Conservation (phyloP, 2,888 invertebrate genomes). For the Ennomos erosarius region DNA sequence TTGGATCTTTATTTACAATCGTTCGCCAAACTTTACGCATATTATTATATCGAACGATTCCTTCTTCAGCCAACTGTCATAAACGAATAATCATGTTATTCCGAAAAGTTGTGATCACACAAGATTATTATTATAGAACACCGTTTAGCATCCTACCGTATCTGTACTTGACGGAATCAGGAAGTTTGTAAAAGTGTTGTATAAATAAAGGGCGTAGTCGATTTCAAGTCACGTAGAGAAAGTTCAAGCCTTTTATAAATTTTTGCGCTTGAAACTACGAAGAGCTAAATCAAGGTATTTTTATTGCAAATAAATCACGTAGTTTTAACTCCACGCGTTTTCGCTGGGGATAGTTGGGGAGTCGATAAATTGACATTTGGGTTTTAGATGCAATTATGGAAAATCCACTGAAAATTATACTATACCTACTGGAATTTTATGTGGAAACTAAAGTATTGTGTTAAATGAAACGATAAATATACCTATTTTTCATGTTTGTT, state of each 20-base stretch:
- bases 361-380: slow-evolving; percentile 23
- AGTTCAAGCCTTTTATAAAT: slow-evolving; percentile 16
- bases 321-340: slow-evolving; percentile 15
- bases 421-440: no score
- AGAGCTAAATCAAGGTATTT: slow-evolving; percentile 23
- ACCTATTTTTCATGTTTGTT: no score
- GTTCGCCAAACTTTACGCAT: slow-evolving; percentile 3
- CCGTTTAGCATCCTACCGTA: not conserved
- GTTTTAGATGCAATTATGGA: slow-evolving; percentile 8
- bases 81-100: slow-evolving; percentile 5
- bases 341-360: slow-evolving; percentile 1
- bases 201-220: slow-evolving; percentile 17
- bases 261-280: slow-evolving; percentile 21
- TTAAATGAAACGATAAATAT: no score
- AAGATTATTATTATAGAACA: not conserved
- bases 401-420: slow-evolving; percentile 6
- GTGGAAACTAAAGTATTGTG: no score
- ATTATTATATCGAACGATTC: slow-evolving; percentile 1
- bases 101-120: not conserved
- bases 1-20: slow-evolving; percentile 4
- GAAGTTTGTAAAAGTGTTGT: slow-evolving; percentile 13
- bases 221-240: slow-evolving; percentile 23
- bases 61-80: not conserved
- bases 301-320: slow-evolving; percentile 30
- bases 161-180: not conserved